These are phyloP conservation scores for Myiotriccus ornatus DNA, from an alignment of 2,797 vertebrate genomes.

Conservation along the genomic window DNA sequence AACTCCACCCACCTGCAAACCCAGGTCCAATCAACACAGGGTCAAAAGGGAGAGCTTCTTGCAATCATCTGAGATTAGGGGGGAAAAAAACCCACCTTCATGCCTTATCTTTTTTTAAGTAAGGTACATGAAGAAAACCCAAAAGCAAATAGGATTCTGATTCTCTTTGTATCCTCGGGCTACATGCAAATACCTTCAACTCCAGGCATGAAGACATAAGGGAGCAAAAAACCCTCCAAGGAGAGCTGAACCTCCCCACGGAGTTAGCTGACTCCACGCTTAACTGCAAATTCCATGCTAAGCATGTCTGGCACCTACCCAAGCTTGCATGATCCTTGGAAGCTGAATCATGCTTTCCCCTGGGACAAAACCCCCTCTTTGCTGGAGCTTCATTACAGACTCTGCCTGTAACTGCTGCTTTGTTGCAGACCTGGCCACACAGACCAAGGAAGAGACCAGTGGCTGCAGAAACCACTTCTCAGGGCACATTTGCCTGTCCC, in stretches of 20 bases:
- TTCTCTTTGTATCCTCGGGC: neutral
- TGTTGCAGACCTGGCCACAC: neutral
- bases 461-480: neutral
- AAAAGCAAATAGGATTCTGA: neutral
- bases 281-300: neutral
- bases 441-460: neutral
- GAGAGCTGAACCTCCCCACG: neutral
- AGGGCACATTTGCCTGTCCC: neutral
- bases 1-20: neutral
- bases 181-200: neutral
- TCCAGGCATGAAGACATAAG: neutral
- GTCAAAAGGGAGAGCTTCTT: neutral
- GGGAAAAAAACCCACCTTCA: neutral
- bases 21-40: neutral
- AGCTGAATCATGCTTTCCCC: conserved; percentile 7
- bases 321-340: neutral
- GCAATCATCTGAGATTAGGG: neutral
- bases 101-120: neutral
- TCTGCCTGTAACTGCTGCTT: neutral
- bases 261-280: neutral
- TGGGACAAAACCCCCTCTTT: neutral
- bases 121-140: neutral
- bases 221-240: neutral
- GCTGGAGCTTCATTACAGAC: neutral
- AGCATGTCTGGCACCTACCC: neutral